Evolutionary conservation across 2,888 invertebrate species (phyloP), one percentile per base, ranked within the genome.

Genomic region (Nephrotoma appendiculata): DNA sequence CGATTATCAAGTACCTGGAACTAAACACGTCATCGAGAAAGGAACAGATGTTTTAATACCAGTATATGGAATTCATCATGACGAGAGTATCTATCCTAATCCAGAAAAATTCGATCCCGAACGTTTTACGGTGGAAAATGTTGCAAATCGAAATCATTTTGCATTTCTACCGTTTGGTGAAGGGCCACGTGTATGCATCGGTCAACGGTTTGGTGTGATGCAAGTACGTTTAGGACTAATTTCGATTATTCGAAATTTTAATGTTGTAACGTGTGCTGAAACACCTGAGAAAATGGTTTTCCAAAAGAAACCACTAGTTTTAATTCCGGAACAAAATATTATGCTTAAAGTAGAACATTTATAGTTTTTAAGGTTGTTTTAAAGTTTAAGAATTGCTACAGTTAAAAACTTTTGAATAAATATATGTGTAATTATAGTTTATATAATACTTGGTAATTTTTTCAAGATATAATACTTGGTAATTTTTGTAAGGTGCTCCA

Each of bases 31-130:
- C 0, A 92, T 94, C 84, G 92, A 93, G 87, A 91, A 93, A 86
- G 93, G 92, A 0, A 92, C 92, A 0, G 88, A 91, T n/a, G 89
- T 94, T 3, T 91, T 93, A 19, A 92, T 94, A 83, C 93, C 94
- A 9, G 91, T 92, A 6, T 92, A 93, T 88, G 92, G 93, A 41
- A 93, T 94, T 88, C 94, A 95, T 88, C 93, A 93, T 90, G 94
- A 94, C 89, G 92, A 93, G 0, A 92, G 93, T 1, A 91, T 93
- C 88, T 94, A 93, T 88, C 93, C 94, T 0, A 92, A 95, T 9
- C 95, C 95, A 0, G 92, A 93, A 1, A 91, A 92, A 48, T 95
- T 95, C 87, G 92, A 93, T 86, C 95, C 95, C 0, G 94, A 94
- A 42, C 91, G 94, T 88, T 95, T 94, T 90, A 89, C 92, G 0